Evolutionary conservation across 2,797 vertebrate species (phyloP), one percentile per base, ranked within the genome.

Genomic region (Poeciliopsis gracilis): DNA sequence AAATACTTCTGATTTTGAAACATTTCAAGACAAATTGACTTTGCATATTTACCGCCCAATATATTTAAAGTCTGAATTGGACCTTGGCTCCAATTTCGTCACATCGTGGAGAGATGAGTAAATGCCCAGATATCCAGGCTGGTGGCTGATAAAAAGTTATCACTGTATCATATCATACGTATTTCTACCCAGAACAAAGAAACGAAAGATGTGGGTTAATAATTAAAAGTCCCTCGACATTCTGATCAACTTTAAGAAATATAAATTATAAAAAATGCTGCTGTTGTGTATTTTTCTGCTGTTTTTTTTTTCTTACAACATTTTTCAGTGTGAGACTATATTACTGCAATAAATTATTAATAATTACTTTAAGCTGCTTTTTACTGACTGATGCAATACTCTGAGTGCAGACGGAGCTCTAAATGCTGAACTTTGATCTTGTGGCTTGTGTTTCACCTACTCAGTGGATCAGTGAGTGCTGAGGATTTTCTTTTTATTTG

Each of bases 371-470:
- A 41, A 41, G 36, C 36, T 23, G 36, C 4, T 41, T 67, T 67
- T 67, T 36, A 61, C 15, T 63, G 30, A 18, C 13, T 28, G 36
- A 15, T 66, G 63, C 63, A 72, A 43, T 74, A 57, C 23, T 41
- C 41, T 74, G 16, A 45, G 72, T 74, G 36, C 25, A 67, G 63
- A 28, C 1, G 4, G 11, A 4, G 1, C 25, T 2, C 10, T 51
- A 38, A 47, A 71, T 41, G 20, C 59, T 51, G 46, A 25, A 30
- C 67, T 84, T 73, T 74, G 30, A 61, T 77, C 38, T 15, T 30
- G 23, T 69, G 30, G 75, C n/a, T 13, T n/a, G 23, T 63, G n/a
- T 77, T 73, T 84, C 73, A 82, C 70, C 82, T 78, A 79, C 78
- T 84, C 80, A 55, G 36, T 77, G 74, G 57, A 80, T 87, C 82